phyloP scores from a whole-genome alignment of 2,888 invertebrate species.

The Pristionchus arcanus region DNA sequence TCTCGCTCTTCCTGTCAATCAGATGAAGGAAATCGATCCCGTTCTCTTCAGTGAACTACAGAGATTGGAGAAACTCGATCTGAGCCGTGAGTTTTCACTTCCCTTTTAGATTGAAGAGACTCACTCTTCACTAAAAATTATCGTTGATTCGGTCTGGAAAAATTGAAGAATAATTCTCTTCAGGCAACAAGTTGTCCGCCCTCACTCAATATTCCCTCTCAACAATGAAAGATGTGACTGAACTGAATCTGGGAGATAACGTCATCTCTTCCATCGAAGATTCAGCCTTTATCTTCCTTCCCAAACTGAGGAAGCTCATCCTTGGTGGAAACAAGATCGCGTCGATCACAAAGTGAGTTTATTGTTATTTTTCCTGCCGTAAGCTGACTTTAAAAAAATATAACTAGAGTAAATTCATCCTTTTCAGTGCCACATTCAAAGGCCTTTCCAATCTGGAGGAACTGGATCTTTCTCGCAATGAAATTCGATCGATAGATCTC shows the following conservation, averaged over 20 bases:
- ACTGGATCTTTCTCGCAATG: conserved; percentile 73
- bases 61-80: conserved; percentile 68
- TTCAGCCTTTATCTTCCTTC: conserved; percentile 67
- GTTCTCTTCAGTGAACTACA: conserved; percentile 65
- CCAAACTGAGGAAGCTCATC: conserved; percentile 76
- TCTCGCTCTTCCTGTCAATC: conserved; percentile 72
- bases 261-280: conserved; percentile 66
- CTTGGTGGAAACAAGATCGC: conserved; percentile 80
- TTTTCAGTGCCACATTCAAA: conserved; percentile 69
- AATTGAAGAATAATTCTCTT: conserved; percentile 56
- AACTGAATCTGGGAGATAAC: conserved; percentile 70
- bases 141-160: too few relatives aligned
- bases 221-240: conserved; percentile 76
- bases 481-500: conserved; percentile 68
- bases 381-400: not conserved
- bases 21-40: conserved; percentile 67
- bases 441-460: conserved; percentile 79
- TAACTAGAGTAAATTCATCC: not conserved
- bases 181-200: conserved; percentile 80
- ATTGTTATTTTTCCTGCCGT: conserved; percentile 33
- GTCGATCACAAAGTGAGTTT: conserved; percentile 65
- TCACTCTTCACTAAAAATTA: not conserved
- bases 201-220: conserved; percentile 78
- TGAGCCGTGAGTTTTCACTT: conserved; percentile 58
- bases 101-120: not conserved